Evolutionary conservation across 2,113 vertebrate genomes (phyloP).

Genomic region (Perca fluviatilis): DNA sequence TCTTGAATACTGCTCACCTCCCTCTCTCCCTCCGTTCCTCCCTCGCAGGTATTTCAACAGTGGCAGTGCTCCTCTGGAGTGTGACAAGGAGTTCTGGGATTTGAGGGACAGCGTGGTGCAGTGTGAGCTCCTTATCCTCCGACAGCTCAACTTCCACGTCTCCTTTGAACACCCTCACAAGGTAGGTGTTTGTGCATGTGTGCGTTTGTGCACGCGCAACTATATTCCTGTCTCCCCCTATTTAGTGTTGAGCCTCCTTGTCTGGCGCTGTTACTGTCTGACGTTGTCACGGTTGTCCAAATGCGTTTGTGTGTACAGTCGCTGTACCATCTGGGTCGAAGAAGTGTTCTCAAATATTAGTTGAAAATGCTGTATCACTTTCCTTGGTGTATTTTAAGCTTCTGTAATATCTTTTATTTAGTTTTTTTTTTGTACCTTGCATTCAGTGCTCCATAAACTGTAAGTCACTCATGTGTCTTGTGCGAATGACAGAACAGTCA

Average conservation of each 20-base stretch:
- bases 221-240: not conserved
- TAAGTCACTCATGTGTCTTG: not conserved
- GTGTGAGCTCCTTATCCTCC: slow-evolving; percentile 90
- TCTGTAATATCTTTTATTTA: not conserved
- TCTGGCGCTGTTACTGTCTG: slow-evolving; percentile 14
- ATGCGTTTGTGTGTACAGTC: slow-evolving; percentile 14
- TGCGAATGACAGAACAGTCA: not conserved
- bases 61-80: slow-evolving; percentile 84
- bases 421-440: not conserved
- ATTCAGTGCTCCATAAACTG: not conserved
- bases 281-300: slow-evolving; percentile 12
- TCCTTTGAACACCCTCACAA: slow-evolving; percentile 92
- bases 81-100: slow-evolving; percentile 90
- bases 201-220: not conserved
- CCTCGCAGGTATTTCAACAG: slow-evolving; percentile 86
- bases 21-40: not conserved
- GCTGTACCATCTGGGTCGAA: not conserved
- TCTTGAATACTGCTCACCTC: not conserved
- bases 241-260: slow-evolving; percentile 14
- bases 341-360: not conserved
- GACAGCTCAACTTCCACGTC: slow-evolving; percentile 90
- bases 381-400: not conserved
- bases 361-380: not conserved
- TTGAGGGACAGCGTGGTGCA: slow-evolving; percentile 91
- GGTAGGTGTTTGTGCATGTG: slow-evolving; percentile 63